Evolutionary conservation across 2,797 vertebrate species (phyloP).

Genomic region (Aplochiton taeniatus): DNA sequence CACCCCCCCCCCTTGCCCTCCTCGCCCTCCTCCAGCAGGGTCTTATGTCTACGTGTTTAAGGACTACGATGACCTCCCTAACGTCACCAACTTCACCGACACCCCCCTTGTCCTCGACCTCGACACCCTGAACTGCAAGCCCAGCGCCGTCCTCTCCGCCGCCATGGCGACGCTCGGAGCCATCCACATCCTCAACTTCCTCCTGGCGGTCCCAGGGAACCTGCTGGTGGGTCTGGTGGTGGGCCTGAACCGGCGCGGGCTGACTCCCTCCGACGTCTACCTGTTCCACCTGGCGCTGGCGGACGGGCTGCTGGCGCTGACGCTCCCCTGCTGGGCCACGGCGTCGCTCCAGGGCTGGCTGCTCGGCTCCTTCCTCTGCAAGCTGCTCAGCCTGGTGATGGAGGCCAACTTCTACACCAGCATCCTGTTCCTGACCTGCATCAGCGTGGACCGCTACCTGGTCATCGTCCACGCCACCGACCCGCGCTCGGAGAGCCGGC

Average conservation of each 20-base stretch:
- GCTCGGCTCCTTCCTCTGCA: conserved; percentile 74
- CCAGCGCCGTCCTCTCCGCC: fast-evolving
- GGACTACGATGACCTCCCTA: fast-evolving
- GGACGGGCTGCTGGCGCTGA: conserved; percentile 72
- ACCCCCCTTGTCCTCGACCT: neutral
- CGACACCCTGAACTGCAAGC: neutral
- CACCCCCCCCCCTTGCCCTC: conserved; percentile 32
- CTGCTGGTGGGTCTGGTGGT: conserved; percentile 73
- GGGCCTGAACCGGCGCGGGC: conserved; percentile 33
- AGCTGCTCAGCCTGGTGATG: conserved; percentile 59
- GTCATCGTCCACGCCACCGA: conserved; percentile 70
- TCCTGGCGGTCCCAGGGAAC: conserved; percentile 76
- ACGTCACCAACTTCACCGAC: fast-evolving
- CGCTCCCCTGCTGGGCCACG: conserved; percentile 67
- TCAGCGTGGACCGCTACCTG: conserved; percentile 79
- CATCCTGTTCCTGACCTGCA: conserved; percentile 78
- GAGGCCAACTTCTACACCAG: conserved; percentile 80
- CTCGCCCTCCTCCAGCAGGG: neutral
- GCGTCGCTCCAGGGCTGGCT: conserved; percentile 60
- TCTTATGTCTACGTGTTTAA: too few relatives aligned
- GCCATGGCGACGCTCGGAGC: conserved; percentile 25
- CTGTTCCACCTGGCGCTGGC: conserved; percentile 76
- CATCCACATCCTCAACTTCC: conserved; percentile 59
- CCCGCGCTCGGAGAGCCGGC: conserved; percentile 21
- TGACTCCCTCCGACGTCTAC: conserved; percentile 75